Evolutionary conservation across 2,797 vertebrate genomes (phyloP), one percentile per base, ranked within the genome.

Genomic region (Lutra lutra): DNA sequence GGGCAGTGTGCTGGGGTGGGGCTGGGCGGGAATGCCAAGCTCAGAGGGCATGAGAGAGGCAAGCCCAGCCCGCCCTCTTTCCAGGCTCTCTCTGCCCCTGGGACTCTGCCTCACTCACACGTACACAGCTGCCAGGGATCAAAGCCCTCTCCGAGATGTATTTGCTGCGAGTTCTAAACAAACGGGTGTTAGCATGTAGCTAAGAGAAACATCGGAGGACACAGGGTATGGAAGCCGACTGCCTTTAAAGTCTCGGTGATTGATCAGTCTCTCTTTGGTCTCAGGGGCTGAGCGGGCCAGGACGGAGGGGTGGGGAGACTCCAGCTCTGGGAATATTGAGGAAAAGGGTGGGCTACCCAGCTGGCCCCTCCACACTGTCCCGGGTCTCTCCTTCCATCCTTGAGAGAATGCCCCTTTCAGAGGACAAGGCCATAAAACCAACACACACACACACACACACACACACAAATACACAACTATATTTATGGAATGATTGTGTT

Each of bases 121-220:
- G 13, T 96, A 93, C 93, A 88, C 98, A 97, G 96, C 98, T 98
- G 98, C 97, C 98, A 97, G 94, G 94, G 93, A 98, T 98, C 98
- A 98, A 98, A 97, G 98, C 56, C 93, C 40, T 38, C 58, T 56
- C 94, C 48, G 84, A 98, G 97, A 98, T 95, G 98, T 95, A 98
- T 98, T 95, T 98, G 98, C 98, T 97, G 95, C 0, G 94, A 98
- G 93, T 94, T 14, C 4, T 48, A 86, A 98, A 86, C 93, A 98
- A 89, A 95, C 35, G 78, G 84, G 91, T 93, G 96, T 98, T 95
- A 87, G 8, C 68, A 38, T 27, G 43, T 56, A 87, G 87, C 92
- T 78, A 94, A 87, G 86, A 89, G 97, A 97, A 85, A 96, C 97
- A 88, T 51, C 0, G 88, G 92, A 86, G 20, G 68, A 82, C 95